Evolutionary conservation across 2,113 vertebrate species (phyloP).

Genomic region (Odontesthes bonariensis): DNA sequence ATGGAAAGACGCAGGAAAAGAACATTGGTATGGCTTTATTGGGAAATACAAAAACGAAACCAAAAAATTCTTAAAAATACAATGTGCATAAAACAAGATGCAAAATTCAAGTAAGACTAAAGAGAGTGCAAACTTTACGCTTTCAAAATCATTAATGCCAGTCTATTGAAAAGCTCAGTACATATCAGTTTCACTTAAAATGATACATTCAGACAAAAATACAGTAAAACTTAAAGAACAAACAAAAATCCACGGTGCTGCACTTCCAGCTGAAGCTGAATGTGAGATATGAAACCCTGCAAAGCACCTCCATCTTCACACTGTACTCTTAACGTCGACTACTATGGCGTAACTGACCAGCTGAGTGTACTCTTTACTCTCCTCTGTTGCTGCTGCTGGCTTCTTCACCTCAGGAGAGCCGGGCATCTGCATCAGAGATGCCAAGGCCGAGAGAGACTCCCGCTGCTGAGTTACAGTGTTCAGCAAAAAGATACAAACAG

Average conservation of each 20-base stretch:
- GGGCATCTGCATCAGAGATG: conserved; percentile 69
- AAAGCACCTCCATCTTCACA: conserved; percentile 58
- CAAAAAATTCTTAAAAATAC: conserved; percentile 1
- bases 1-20: not conserved
- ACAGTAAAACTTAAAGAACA: not conserved
- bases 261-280: conserved; percentile 21
- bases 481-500: not conserved
- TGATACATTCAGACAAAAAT: conserved; percentile 18
- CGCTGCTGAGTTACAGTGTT: conserved; percentile 31
- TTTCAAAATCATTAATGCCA: conserved; percentile 30
- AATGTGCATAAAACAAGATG: not conserved
- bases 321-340: conserved; percentile 77
- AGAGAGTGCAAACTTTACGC: conserved; percentile 47
- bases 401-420: conserved; percentile 71
- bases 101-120: conserved; percentile 49
- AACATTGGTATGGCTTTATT: conserved; percentile 27
- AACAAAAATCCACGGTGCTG: not conserved
- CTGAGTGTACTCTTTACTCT: conserved; percentile 45
- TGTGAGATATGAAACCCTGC: not conserved
- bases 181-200: not conserved
- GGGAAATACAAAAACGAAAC: not conserved
- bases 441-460: conserved; percentile 73
- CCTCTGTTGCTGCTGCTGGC: not conserved
- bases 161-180: conserved; percentile 6
- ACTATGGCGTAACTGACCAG: conserved; percentile 79